A percentile compares a stretch with the other conserved stretches of the same genome.
Evolutionary conservation across 2,888 invertebrate species (phyloP).

Genomic region (Cabera pusaria): DNA sequence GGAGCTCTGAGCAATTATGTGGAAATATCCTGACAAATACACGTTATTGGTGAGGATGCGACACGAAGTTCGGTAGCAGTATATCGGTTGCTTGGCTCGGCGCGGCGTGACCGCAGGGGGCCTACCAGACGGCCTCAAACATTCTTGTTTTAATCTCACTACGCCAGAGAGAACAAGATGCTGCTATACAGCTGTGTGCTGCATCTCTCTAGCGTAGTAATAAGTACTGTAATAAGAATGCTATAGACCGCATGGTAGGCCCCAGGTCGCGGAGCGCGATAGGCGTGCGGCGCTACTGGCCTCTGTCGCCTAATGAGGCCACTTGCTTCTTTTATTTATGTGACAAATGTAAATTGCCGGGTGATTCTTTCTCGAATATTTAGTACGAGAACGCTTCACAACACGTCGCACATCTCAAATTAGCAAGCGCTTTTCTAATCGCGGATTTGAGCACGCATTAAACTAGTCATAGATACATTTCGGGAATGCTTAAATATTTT

Average conservation of each 20-base stretch:
- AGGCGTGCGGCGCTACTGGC: slow-evolving; percentile 35
- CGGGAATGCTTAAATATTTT: slow-evolving; percentile 39
- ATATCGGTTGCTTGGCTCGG: too few species aligned
- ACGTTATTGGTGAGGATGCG: slow-evolving; percentile 54
- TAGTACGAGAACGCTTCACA: slow-evolving; percentile 51
- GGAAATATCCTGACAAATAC: slow-evolving; percentile 64
- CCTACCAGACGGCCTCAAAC: too few species aligned
- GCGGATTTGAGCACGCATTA: slow-evolving; percentile 46
- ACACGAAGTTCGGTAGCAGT: slow-evolving; percentile 42
- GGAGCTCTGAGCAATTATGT: slow-evolving; percentile 57
- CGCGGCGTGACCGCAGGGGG: slow-evolving; percentile 31
- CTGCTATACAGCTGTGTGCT: too few species aligned
- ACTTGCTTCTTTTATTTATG: slow-evolving; percentile 76
- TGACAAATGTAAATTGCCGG: slow-evolving; percentile 74
- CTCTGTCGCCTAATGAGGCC: slow-evolving; percentile 68
- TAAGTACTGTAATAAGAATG: too few species aligned
- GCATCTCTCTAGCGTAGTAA: too few species aligned
- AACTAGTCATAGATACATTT: slow-evolving; percentile 54
- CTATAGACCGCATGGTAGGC: too few species aligned
- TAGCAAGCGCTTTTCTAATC: slow-evolving; percentile 55
- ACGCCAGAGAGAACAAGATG: too few species aligned
- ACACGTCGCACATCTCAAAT: slow-evolving; percentile 60
- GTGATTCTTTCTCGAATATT: slow-evolving; percentile 68
- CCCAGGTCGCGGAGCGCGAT: slow-evolving; percentile 28
- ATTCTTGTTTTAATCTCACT: too few species aligned